Evolutionary conservation across 2,113 vertebrate genomes (phyloP), one percentile per base, ranked within the genome.

Genomic region (Hypomesus transpacificus): DNA sequence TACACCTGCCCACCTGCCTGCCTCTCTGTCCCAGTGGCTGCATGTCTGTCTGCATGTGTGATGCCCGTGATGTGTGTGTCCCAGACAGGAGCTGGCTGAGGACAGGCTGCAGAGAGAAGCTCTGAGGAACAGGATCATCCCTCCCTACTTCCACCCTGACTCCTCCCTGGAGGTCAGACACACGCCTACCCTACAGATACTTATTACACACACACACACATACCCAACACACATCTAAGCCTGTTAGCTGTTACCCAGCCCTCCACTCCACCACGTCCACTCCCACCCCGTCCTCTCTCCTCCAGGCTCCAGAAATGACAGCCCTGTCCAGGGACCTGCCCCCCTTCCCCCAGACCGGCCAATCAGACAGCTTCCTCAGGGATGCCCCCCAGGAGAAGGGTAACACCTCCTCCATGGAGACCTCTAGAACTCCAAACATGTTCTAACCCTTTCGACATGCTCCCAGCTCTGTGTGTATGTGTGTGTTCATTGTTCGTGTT

Each of bases 111-210:
- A 63, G 0, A 84, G 90, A 70, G 58, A 11, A 2, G 91, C 92
- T 64, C 84, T 97, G 57, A 93, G 73, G 84, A 90, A 80, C 59
- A 88, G 71, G 69, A 71, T 66, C 9, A 21, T 94, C 73, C 87
- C 91, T 46, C 92, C 94, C 0, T 98, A 94, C 84, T 98, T 97
- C 85, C 80, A 86, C 64, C 92, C 92, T 16, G 94, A 98, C 71
- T 18, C 53, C 88, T 0, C n/a, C 87, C 76, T 76, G 77, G 14
- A 18, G 68, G 0, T 85, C 83, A 80, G 74, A 80, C 66, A 53
- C 21, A 74, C 83, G 17, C 31, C 31, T 34, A 34, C 31, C 2
- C 53, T 26, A 26, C 24, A 26, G 2, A 26, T 3, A 26, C 14
- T 14, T 17, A 14, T 3, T 17, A 53, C 3, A 17, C 52, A 53